Conservation (phyloP, 2,888 invertebrate genomes). For the Anoncus sp. region DNA sequence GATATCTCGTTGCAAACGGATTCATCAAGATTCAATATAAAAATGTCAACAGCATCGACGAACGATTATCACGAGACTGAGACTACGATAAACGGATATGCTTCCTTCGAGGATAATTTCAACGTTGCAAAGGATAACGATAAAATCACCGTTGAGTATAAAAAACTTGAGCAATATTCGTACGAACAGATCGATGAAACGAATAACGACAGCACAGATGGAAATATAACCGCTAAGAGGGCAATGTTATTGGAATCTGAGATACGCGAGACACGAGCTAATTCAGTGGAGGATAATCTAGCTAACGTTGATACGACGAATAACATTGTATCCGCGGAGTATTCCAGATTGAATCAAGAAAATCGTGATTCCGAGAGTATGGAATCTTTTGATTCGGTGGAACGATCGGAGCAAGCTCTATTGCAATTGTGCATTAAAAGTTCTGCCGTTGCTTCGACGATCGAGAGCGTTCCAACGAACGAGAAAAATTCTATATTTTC, state of each 20-base stretch:
- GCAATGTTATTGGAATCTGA: neutral
- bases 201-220: conserved; percentile 27
- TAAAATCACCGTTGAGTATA: conserved; percentile 53
- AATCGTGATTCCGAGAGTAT: conserved; percentile 71
- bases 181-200: conserved; percentile 13
- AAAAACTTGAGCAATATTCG: conserved; percentile 51
- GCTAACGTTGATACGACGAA: conserved; percentile 21
- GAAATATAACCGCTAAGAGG: neutral
- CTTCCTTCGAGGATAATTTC: conserved; percentile 57
- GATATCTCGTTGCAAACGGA: conserved; percentile 42
- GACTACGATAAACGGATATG: conserved; percentile 28
- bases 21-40: conserved; percentile 50
- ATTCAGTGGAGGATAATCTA: conserved; percentile 60
- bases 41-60: conserved; percentile 30
- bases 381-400: conserved; percentile 78
- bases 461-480: conserved; percentile 41
- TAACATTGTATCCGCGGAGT: too few relatives aligned
- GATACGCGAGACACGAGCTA: conserved; percentile 31
- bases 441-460: conserved; percentile 64
- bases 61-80: conserved; percentile 19
- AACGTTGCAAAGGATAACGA: conserved; percentile 46
- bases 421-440: conserved; percentile 75
- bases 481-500: conserved; percentile 14
- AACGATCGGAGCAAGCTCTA: conserved; percentile 77
- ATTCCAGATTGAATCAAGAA: conserved; percentile 25